phyloP scores from a whole-genome alignment of 2,113 vertebrate species.

The Accipiter virgatus region DNA sequence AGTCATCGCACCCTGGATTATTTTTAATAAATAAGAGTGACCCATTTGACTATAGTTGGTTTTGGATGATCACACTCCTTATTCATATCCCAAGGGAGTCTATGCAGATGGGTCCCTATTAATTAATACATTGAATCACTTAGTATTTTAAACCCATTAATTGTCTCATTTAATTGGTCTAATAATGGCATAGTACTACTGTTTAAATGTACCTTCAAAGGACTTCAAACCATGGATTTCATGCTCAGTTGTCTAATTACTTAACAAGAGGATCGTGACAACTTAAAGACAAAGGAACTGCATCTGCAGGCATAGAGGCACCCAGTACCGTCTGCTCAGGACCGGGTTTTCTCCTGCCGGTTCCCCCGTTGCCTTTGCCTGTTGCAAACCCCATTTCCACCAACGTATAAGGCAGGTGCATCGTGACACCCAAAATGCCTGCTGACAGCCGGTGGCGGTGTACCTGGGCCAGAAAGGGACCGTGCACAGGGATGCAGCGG shows the following conservation, averaged over 20 bases:
- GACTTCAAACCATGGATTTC: not conserved
- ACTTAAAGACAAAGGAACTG: not conserved
- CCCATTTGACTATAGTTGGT: too few relatives aligned
- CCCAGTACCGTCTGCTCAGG: not conserved
- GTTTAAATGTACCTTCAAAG: not conserved
- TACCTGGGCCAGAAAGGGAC: not conserved
- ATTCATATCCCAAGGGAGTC: not conserved
- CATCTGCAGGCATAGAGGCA: not conserved
- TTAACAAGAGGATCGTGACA: not conserved
- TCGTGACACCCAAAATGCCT: too few relatives aligned
- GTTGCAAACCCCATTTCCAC: not conserved
- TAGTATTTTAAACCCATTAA: not conserved
- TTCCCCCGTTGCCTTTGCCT: not conserved
- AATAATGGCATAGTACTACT: not conserved
- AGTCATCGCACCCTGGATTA: not conserved
- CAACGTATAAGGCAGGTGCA: accelerated
- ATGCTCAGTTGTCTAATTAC: not conserved
- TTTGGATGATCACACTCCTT: not conserved
- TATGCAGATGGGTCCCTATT: not conserved
- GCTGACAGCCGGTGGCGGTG: not conserved
- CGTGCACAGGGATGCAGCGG: not conserved
- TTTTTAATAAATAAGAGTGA: not conserved
- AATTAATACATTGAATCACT: not conserved
- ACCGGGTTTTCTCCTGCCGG: not conserved
- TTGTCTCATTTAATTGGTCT: not conserved